These are phyloP conservation scores for Rhinopomastus cyanomelas DNA, from an alignment of 2,113 vertebrate genomes.

Conservation along the genomic window DNA sequence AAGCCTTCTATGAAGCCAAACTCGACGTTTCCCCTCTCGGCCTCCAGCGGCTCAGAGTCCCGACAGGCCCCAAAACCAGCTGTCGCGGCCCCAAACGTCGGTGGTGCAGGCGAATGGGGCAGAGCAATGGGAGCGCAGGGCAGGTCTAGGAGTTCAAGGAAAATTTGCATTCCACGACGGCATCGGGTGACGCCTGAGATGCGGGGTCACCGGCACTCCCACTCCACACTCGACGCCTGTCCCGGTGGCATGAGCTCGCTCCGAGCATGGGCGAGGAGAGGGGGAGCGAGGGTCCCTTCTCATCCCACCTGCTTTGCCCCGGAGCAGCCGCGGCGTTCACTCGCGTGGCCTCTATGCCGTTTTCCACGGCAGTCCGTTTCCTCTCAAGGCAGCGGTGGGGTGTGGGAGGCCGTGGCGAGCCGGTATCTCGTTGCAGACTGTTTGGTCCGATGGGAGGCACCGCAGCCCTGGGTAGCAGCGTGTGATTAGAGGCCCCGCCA, in stretches of 20 bases:
- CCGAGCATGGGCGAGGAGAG: background rate
- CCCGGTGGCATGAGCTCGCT: too few species aligned
- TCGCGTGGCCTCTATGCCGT: background rate
- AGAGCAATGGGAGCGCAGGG: background rate
- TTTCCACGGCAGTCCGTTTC: background rate
- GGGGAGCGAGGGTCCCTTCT: background rate
- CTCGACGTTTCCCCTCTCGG: background rate
- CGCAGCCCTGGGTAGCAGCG: background rate
- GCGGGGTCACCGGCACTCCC: background rate
- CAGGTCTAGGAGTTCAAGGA: too few species aligned
- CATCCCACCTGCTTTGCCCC: too few species aligned
- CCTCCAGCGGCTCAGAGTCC: background rate
- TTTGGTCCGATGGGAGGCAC: background rate
- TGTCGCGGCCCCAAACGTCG: background rate
- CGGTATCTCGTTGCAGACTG: background rate
- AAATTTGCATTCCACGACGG: background rate
- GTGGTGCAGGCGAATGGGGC: background rate
- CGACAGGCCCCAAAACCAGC: background rate
- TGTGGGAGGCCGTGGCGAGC: rapidly evolving
- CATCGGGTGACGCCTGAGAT: background rate
- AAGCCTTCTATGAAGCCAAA: conserved; percentile 39
- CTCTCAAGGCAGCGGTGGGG: background rate
- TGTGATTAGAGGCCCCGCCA: background rate
- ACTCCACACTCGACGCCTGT: background rate
- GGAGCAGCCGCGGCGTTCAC: background rate